Base-by-base conservation (phyloP, 2,113 vertebrate genomes). In the Lophius piscatorius region DNA sequence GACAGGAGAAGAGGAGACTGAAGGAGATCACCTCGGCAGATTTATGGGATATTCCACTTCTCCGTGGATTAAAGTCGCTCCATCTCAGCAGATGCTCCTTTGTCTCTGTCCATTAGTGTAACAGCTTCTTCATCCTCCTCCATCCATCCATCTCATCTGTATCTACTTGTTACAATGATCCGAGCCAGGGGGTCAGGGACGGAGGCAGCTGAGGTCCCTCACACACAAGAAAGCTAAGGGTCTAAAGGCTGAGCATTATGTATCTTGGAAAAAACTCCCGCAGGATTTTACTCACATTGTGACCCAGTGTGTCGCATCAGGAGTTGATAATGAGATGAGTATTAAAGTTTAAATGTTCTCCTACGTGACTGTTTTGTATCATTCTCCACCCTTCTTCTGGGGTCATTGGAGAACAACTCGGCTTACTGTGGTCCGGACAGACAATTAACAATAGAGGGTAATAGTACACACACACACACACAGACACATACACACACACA, bases 391-490 rank as follows among this genome's bases (percentile, higher is more conserved):
- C 42, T 51, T 48, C 48, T 65, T 36, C 35, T 59, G 51, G 17
- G 26, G 28, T 70, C 42, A 21, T 56, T 56, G 22, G 28, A 36
- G 50, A 82, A 82, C 82, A 76, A 65, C 48, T 49, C 22, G 21
- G 40, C 40, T 67, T 11, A 50, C 58, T 71, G 70, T 78, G 44
- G 13, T 34, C 31, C 51, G 52, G 40, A 28, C 70, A n/a, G 35
- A 87, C 87, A 86, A 86, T 85, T 54, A 75, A 88, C 85, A 89
- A 88, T 82, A 47, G 85, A 61, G 75, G 50, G 26, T 72, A 70
- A 70, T 49, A 56, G 45, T 18, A 31, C 52, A 44, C 45, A 28
- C 36, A 17, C 40, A 24, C 36, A 20, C 48, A 14, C 23, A 23
- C 52, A 58, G 34, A 17, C 31, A 6, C 33, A 40, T 7, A 61